Evolutionary conservation across 1,140 invertebrate species (phyloP).

Genomic region (Sycophila sp.): DNA sequence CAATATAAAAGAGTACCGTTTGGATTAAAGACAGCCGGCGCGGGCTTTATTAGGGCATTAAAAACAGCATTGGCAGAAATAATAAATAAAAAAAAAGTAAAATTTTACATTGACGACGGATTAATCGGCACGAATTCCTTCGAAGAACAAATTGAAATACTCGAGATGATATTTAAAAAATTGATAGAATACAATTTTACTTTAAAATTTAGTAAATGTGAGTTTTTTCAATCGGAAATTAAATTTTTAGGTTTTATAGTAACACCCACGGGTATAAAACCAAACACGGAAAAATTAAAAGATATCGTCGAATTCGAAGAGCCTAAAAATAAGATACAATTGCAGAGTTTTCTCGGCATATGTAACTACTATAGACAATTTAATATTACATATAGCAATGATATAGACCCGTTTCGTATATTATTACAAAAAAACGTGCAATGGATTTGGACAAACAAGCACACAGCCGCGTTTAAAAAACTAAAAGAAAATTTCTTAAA

Average conservation of each 20-base stretch:
- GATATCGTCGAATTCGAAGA: slow-evolving; percentile 50
- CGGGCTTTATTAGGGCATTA: slow-evolving; percentile 45
- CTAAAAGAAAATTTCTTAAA: slow-evolving; percentile 25
- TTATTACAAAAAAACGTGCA: slow-evolving; percentile 31
- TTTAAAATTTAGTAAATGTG: slow-evolving; percentile 38
- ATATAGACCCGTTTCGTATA: slow-evolving; percentile 40
- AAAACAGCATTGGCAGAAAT: slow-evolving; percentile 5
- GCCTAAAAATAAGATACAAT: slow-evolving; percentile 49
- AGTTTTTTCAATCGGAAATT: slow-evolving; percentile 34
- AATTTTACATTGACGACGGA: too few species aligned
- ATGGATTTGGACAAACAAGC: slow-evolving; percentile 16
- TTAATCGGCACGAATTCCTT: too few species aligned
- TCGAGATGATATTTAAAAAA: slow-evolving; percentile 36
- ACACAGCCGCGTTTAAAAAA: slow-evolving; percentile 3
- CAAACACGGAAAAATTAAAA: slow-evolving; percentile 49
- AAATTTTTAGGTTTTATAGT: slow-evolving; percentile 44
- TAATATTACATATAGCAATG: slow-evolving; percentile 40
- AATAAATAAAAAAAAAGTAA: too few species aligned
- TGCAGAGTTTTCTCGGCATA: slow-evolving; percentile 53
- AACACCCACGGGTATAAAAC: slow-evolving; percentile 43
- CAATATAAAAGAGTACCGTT: slow-evolving; percentile 49
- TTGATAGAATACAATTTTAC: slow-evolving; percentile 42
- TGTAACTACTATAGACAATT: slow-evolving; percentile 55
- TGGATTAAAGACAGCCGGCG: slow-evolving; percentile 50
- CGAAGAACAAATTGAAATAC: slow-evolving; percentile 42